These are phyloP conservation scores for Alligator sinensis DNA, from an alignment of 2,113 vertebrate species.

Conservation along the genomic window DNA sequence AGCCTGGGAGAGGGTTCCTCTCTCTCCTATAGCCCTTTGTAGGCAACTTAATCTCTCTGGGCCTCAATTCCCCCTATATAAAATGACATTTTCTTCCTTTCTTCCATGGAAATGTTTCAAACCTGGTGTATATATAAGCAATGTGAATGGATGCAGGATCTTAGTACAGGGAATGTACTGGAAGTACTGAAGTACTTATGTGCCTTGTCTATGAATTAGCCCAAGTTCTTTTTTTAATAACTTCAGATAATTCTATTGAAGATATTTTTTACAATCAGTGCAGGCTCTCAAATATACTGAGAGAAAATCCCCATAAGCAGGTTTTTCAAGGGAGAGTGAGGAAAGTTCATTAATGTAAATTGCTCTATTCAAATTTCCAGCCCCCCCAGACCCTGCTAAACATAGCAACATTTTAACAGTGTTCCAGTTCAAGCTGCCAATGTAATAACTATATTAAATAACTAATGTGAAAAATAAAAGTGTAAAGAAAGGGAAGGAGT, in stretches of 20 bases:
- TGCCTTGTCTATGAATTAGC: background rate
- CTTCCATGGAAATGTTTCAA: background rate
- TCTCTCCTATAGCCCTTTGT: background rate
- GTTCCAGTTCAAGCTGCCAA: constrained; percentile 9
- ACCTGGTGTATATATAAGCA: background rate
- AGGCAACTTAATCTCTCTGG: background rate
- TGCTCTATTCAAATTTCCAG: constrained; percentile 2
- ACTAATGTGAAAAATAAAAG: background rate
- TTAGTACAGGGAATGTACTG: background rate
- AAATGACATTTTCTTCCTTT: background rate
- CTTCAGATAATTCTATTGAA: background rate
- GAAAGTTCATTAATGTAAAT: constrained; percentile 37
- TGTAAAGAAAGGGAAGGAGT: background rate
- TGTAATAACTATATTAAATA: constrained; percentile 49
- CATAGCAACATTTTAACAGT: constrained; percentile 13
- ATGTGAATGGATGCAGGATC: background rate
- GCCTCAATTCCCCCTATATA: background rate
- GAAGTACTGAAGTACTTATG: background rate
- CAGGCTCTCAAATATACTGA: background rate
- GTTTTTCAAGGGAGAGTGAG: background rate
- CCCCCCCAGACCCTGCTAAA: background rate
- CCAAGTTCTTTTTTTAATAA: background rate
- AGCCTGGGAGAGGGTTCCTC: background rate
- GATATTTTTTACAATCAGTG: background rate
- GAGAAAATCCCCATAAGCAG: constrained; percentile 13